These are phyloP conservation scores for Arizona elegans DNA, from an alignment of 2,113 vertebrate genomes.

Conservation along the genomic window DNA sequence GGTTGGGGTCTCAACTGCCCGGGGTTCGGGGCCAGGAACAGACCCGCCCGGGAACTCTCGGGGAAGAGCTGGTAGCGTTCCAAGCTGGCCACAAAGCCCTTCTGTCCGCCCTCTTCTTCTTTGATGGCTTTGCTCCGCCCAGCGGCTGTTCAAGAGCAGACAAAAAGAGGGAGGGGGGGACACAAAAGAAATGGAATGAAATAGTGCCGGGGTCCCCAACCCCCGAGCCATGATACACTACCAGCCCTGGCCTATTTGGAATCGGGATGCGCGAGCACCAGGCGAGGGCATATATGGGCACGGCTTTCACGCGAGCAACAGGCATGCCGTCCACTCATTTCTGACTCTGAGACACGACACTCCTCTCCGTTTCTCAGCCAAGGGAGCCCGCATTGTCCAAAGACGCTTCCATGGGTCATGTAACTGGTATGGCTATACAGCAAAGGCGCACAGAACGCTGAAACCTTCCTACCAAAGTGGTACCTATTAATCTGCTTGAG, in stretches of 20 bases:
- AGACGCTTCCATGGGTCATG: neutral
- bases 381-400: neutral
- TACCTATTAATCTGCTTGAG: too few relatives aligned
- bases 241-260: too few relatives aligned
- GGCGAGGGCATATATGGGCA: too few relatives aligned
- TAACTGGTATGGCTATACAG: too few relatives aligned
- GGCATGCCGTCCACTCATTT: neutral
- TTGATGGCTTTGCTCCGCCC: slow-evolving; percentile 20
- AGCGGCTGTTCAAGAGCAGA: neutral
- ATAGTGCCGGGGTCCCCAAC: neutral
- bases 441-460: too few relatives aligned
- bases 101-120: slow-evolving; percentile 7
- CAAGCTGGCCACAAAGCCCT: slow-evolving; percentile 25
- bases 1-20: neutral
- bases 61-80: slow-evolving; percentile 29
- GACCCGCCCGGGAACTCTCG: neutral
- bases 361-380: neutral
- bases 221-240: accelerated
- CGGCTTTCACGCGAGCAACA: too few relatives aligned
- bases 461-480: too few relatives aligned
- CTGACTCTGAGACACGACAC: accelerated
- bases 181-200: neutral
- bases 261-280: too few relatives aligned
- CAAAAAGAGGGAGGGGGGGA: neutral
- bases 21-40: slow-evolving; percentile 6